Evolutionary conservation across 2,797 vertebrate species (phyloP).

Genomic region (Enteromius radiatus): DNA sequence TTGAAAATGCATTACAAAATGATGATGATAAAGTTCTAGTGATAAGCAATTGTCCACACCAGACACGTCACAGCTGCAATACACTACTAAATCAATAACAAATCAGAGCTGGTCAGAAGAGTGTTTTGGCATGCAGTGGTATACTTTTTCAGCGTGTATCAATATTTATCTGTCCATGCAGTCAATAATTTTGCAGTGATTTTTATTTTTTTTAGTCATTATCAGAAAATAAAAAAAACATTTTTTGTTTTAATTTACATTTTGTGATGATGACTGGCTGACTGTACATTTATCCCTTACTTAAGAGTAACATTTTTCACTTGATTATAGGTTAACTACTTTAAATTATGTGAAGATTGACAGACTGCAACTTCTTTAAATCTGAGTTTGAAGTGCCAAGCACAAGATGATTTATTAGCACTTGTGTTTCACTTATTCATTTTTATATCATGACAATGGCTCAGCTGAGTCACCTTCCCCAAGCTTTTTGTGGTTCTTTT

Average conservation of each 20-base stretch:
- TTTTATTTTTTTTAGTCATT: not conserved
- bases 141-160: not conserved
- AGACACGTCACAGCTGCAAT: not conserved
- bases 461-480: not conserved
- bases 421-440: not conserved
- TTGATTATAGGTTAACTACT: not conserved
- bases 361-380: not conserved
- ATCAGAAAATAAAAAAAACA: not conserved
- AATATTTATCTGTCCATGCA: too few relatives aligned
- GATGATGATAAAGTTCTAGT: not conserved
- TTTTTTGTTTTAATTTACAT: not conserved
- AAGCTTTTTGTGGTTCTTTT: not conserved
- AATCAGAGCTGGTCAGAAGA: not conserved
- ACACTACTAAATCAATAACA: too few relatives aligned
- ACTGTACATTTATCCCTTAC: not conserved
- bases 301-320: not conserved
- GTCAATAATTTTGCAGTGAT: not conserved
- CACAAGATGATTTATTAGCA: not conserved
- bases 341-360: too few relatives aligned
- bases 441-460: not conserved
- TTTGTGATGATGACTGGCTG: not conserved
- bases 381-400: not conserved
- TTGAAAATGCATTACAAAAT: not conserved
- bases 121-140: not conserved
- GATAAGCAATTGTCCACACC: not conserved